Conservation (phyloP, 2,888 invertebrate species). For the Cremastinae sp. region DNA sequence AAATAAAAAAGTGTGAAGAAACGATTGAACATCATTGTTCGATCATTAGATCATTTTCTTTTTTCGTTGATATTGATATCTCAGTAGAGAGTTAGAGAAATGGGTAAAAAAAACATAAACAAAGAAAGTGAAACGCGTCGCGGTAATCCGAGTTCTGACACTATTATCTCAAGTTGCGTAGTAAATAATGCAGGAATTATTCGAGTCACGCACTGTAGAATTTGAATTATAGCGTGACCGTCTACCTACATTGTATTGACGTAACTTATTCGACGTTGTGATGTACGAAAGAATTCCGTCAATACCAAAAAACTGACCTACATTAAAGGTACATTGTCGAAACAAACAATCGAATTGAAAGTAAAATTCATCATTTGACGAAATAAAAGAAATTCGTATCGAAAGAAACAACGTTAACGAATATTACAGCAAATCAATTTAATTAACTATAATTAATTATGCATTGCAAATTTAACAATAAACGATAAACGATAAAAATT, state of each 20-base stretch:
- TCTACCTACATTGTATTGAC: slow-evolving; percentile 35
- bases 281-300: slow-evolving; percentile 11
- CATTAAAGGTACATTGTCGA: neutral
- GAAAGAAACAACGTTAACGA: neutral
- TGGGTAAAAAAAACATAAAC: neutral
- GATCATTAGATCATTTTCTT: slow-evolving; percentile 11
- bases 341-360: neutral
- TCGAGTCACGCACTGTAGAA: slow-evolving; percentile 40
- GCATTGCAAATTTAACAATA: neutral
- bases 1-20: too few relatives aligned
- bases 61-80: neutral
- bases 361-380: neutral
- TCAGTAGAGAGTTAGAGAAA: slow-evolving; percentile 4
- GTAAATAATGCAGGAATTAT: slow-evolving; percentile 42
- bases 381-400: neutral
- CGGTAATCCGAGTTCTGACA: slow-evolving; percentile 40
- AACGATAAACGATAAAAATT: neutral
- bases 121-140: slow-evolving; percentile 53
- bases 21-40: too few relatives aligned
- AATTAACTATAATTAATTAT: too few relatives aligned
- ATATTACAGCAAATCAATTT: neutral
- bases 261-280: slow-evolving; percentile 14
- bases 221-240: slow-evolving; percentile 49
- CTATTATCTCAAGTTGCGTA: slow-evolving; percentile 51
- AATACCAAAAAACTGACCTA: slow-evolving; percentile 41